A percentile compares a stretch with the other conserved stretches of the same genome.
Conservation (phyloP, 2,113 vertebrate genomes). For the Axis porcinus region DNA sequence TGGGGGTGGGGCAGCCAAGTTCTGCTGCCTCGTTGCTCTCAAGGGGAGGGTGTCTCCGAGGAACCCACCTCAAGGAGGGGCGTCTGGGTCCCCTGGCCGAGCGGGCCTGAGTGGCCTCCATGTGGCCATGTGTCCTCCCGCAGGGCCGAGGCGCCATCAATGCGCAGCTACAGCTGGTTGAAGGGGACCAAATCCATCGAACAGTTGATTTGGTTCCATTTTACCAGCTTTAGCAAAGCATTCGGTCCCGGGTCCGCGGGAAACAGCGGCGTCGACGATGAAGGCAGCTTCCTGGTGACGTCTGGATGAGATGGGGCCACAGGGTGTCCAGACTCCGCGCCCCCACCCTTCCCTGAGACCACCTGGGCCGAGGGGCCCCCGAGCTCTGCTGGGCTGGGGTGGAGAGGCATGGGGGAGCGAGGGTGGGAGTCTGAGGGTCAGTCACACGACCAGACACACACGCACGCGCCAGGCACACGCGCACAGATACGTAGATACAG, state of each 20-base stretch:
- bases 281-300: not conserved
- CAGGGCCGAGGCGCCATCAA: conserved; percentile 86
- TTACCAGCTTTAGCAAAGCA: conserved; percentile 99
- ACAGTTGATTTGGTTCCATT: conserved; percentile 99
- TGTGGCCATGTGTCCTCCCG: conserved; percentile 60
- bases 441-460: not conserved
- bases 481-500: not conserved
- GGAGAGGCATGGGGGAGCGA: not conserved
- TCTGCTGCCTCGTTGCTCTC: accelerated
- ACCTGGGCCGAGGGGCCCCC: not conserved
- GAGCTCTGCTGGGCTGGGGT: not conserved
- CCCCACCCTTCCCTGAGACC: not conserved
- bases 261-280: not conserved
- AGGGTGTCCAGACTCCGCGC: not conserved
- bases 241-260: conserved; percentile 77
- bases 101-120: not conserved
- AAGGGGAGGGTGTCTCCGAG: not conserved
- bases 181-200: conserved; percentile 98
- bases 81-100: not conserved
- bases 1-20: not conserved
- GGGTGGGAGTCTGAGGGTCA: not conserved
- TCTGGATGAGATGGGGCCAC: not conserved
- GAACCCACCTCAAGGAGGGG: not conserved
- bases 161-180: conserved; percentile 99
- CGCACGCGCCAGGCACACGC: not conserved